A percentile compares a stretch with the other conserved stretches of the same genome.
These are phyloP conservation scores for Galaxea fascicularis DNA, from an alignment of 92 coral and sea anemone genomes.

Conservation along the genomic window DNA sequence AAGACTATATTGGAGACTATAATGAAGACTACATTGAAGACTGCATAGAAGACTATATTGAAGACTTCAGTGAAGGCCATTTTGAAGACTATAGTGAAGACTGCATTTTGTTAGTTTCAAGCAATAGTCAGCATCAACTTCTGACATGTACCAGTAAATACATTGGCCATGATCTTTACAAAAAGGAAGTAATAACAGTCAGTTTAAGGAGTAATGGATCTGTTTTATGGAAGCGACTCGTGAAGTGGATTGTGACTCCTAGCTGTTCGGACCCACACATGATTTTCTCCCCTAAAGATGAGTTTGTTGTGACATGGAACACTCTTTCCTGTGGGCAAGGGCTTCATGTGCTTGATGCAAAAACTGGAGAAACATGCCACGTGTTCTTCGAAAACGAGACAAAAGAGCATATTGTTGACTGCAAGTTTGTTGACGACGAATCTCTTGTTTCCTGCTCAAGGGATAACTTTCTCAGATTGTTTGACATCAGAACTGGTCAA, in stretches of 20 bases:
- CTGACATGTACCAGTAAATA: background rate
- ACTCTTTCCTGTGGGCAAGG: background rate
- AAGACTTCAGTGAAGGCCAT: too few relatives aligned
- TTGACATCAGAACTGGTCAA: background rate
- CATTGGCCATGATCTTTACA: accelerated
- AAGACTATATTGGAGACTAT: too few relatives aligned
- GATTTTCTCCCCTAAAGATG: background rate
- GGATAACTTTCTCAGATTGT: slow-evolving; percentile 28
- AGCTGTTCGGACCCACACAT: background rate
- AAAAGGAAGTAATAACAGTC: background rate
- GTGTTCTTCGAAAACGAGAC: background rate
- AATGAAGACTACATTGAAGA: too few relatives aligned
- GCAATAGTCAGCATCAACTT: background rate
- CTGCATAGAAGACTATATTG: too few relatives aligned
- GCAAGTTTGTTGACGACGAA: slow-evolving; percentile 9
- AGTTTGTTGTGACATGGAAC: slow-evolving; percentile 7
- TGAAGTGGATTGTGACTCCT: background rate
- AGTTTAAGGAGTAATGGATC: background rate
- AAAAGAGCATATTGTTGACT: background rate
- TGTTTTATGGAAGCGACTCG: background rate
- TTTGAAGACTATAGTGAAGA: background rate
- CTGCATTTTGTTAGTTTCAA: background rate
- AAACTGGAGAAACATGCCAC: background rate
- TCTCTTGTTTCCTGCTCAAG: background rate
- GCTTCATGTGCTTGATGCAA: background rate